Base-by-base conservation (phyloP, 2,888 invertebrate genomes). In the Clostera curtula region DNA sequence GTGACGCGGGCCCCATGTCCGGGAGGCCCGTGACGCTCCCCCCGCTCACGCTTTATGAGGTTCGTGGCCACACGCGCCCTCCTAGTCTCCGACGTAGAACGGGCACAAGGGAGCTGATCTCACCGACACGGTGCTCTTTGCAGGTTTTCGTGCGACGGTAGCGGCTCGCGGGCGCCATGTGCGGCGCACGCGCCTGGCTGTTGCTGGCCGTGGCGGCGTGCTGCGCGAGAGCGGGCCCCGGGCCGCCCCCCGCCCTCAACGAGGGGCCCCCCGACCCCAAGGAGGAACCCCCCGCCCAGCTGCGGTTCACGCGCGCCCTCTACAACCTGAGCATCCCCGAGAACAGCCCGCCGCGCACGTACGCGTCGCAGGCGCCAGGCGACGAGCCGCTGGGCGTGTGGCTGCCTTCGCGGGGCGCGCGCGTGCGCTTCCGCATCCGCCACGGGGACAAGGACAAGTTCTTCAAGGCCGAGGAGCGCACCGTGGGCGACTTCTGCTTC, bases 401-500 rank as follows among this genome's bases (percentile, higher is more conserved):
- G 11, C 52, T 74, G 30, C 74, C 79, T 16, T 62, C 62, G 27
- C 62, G 72, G 18, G 74, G 64, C 34, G 67, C 72, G 4, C 66
- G 67, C 29, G 88, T 97, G 24, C 91, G 92, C 44, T 98, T 91
- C 76, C 92, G 92, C 61, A 96, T 98, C 63, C 87, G 92, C 10
- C 89, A 89, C 54, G 96, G 97, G 22, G 96, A 97, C 77, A 89
- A 89, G 27, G 93, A 95, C 60, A 92, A 92, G 63, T 92, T 97
- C 63, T 98, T 98, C 80, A 96, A 95, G 69, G 95, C 95, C 5
- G 97, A 97, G 67, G 92, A 94, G 50, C 87, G 91, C 34, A 83
- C 89, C 35, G 92, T 98, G 27, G 98, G 98, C 18, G 96, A 98
- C 79, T 97, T 97, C 83, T 95, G 95, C 69, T 98, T 98, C 75